phyloP scores from a whole-genome alignment of 2,113 vertebrate genomes.

The Hipposideros armiger region DNA sequence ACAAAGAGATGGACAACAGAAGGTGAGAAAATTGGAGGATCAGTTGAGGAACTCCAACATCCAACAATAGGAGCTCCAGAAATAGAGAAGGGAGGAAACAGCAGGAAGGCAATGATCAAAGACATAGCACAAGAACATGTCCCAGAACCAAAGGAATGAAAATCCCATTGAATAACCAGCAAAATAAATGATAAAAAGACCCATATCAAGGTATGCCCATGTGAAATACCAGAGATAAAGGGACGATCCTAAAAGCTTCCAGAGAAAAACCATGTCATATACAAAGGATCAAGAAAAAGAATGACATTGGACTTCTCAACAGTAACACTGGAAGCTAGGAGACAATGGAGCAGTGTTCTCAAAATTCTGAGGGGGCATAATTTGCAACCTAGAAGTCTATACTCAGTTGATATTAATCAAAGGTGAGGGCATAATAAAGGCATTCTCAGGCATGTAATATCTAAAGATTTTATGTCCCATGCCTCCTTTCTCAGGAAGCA shows the following conservation, averaged over 20 bases:
- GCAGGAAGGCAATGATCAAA: conserved; percentile 63
- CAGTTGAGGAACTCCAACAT: conserved; percentile 49
- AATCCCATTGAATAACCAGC: conserved; percentile 25
- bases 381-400: conserved; percentile 47
- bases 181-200: conserved; percentile 49
- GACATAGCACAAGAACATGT: conserved; percentile 48
- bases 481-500: conserved; percentile 6
- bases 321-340: conserved; percentile 16
- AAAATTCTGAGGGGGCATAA: conserved; percentile 43
- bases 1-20: background rate
- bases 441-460: background rate
- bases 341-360: background rate
- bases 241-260: conserved; percentile 38
- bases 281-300: conserved; percentile 52
- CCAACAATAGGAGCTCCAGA: conserved; percentile 54
- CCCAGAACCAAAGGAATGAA: conserved; percentile 60
- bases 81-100: conserved; percentile 60
- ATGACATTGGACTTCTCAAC: background rate
- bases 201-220: background rate
- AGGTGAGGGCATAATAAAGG: background rate
- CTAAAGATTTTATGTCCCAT: conserved; percentile 31
- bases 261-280: background rate
- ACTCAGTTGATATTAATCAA: conserved; percentile 34
- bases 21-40: conserved; percentile 57
- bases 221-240: conserved; percentile 12